Conservation (phyloP, 2,797 vertebrate genomes). For the Alcedo atthis region DNA sequence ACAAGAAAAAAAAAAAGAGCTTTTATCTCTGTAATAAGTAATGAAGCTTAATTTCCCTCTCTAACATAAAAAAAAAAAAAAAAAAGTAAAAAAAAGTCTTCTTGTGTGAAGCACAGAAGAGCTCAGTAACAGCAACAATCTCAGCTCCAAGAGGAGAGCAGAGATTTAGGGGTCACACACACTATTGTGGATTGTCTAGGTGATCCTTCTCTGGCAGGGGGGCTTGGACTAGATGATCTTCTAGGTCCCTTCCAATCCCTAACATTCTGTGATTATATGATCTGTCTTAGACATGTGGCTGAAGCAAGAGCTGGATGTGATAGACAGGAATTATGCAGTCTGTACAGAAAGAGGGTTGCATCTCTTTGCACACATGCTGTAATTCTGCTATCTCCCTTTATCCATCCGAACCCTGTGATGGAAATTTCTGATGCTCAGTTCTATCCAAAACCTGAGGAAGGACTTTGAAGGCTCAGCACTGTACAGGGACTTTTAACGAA, state of each 20-base stretch:
- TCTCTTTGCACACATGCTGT: background rate
- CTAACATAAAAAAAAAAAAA: background rate
- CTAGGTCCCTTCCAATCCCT: no score
- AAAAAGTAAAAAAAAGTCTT: background rate
- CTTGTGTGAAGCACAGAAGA: background rate
- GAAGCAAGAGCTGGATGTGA: background rate
- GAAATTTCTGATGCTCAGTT: background rate
- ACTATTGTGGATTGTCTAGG: no score
- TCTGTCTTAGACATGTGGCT: background rate
- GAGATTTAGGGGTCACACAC: background rate
- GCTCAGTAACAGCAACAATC: background rate
- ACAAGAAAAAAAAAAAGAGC: background rate
- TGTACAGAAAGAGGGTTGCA: background rate
- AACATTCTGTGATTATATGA: no score
- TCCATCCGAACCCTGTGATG: background rate
- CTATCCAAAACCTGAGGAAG: background rate
- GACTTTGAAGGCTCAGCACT: background rate
- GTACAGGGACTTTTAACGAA: background rate
- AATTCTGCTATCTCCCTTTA: background rate
- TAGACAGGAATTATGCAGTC: background rate
- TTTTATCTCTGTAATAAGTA: slow-evolving; percentile 47
- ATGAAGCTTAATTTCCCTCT: slow-evolving; percentile 16
- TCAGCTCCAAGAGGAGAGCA: background rate
- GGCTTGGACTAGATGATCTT: no score
- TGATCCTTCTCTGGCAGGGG: no score